Evolutionary conservation across 2,888 invertebrate species (phyloP).

Genomic region (Pseudoips prasinana): DNA sequence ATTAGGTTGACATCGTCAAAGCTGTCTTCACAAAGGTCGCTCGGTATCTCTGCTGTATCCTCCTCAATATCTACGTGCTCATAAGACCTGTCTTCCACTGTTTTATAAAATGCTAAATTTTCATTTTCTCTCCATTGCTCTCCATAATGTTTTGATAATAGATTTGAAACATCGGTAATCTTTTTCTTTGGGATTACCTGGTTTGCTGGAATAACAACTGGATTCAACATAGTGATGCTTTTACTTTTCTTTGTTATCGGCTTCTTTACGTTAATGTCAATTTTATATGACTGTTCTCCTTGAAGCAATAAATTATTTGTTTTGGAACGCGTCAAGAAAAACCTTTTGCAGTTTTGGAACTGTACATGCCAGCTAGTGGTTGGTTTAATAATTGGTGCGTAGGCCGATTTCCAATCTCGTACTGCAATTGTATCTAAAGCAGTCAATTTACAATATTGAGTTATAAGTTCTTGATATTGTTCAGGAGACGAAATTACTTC

Average conservation of each 20-base stretch:
- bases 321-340: conserved; percentile 15
- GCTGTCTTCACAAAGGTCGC: conserved; percentile 1
- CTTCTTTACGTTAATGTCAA: conserved; percentile 10
- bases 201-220: conserved; percentile 9
- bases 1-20: conserved; percentile 5
- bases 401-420: conserved; percentile 15
- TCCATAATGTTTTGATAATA: conserved; percentile 14
- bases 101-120: conserved; percentile 10
- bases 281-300: conserved; percentile 11
- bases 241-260: conserved; percentile 11
- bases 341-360: conserved; percentile 9
- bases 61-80: conserved; percentile 7
- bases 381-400: conserved; percentile 17
- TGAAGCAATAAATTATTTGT: conserved; percentile 13
- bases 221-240: conserved; percentile 13
- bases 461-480: conserved; percentile 14
- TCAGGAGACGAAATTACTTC: conserved; percentile 15
- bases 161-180: conserved; percentile 12
- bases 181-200: conserved; percentile 11
- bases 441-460: conserved; percentile 16
- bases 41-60: conserved; percentile 4
- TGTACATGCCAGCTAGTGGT: conserved; percentile 19
- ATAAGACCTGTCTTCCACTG: conserved; percentile 5
- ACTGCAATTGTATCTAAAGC: conserved; percentile 17
- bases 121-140: conserved; percentile 7